Evolutionary conservation across 1,140 invertebrate genomes (phyloP), one percentile per base, ranked within the genome.

Genomic region (Epicauta chinensis): DNA sequence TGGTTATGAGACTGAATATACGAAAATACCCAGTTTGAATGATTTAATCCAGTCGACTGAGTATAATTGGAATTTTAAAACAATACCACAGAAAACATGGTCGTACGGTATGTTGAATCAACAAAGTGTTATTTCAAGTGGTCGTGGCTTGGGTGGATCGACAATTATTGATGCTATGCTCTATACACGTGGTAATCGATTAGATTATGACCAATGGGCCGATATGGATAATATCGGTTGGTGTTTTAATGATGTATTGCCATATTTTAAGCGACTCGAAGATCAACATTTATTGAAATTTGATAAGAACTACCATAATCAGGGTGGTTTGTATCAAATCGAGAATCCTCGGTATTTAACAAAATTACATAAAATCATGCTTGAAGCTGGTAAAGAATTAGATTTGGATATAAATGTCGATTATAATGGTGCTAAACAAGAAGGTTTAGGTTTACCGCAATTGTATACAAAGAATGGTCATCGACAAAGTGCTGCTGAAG

Each of bases 161-260:
- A n/a, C n/a, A n/a, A 93, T 93, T 65, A 89, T 84, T 45, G n/a
- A n/a, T n/a, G n/a, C n/a, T n/a, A 91, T 94, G 89, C 83, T 91
- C 11, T 91, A 93, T 66, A 84, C 89, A 1, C 74, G 91, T 16
- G 91, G 91, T 0, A 82, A 89, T 71, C 75, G 75, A 2, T 48
- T 58, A 14, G 79, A 81, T 52, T 81, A 75, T 44, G 75, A 81
- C 41, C 68, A 71, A 37, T 91, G 89, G 88, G 80, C 78, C 34
- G 48, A 58, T 60, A 55, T 79, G 60, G n/a, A n/a, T n/a, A 91
- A 91, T 55, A 65, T 71, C 1, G 86, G 86, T 0, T 94, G 91
- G 91, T 81, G 81, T 15, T 94, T 86, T 65, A 75, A 83, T 9
- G 83, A 89, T 39, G 78, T 90, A 0, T 68, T 91, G 0, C 83